Evolutionary conservation across 2,797 vertebrate species (phyloP), one percentile per base, ranked within the genome.

Genomic region (Spatula clypeata): DNA sequence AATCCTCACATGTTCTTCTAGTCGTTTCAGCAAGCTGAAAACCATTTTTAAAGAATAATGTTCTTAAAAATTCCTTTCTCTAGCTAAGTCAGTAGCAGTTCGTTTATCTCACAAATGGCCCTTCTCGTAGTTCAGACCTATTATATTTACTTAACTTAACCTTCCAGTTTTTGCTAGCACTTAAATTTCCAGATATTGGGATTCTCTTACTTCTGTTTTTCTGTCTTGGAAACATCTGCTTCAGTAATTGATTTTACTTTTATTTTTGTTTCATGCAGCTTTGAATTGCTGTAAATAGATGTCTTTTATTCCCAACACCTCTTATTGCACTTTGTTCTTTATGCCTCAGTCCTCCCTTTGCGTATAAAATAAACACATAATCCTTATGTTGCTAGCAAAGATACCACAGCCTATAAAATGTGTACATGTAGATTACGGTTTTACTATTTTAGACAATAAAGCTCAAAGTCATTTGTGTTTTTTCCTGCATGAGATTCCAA

Each of bases 201-300:
- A 7, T 89, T 90, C 13, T 88, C 51, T 92, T 81, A 7, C 11
- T 86, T 89, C 32, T 80, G 38, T 71, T 79, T 86, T 90, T 19
- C 42, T 62, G 4, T 75, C 38, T 88, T 29, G 26, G 67, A 91
- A 94, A 62, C 91, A 91, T 88, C 86, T 96, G 96, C 80, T 94
- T 88, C 73, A 88, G 79, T 83, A 92, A 82, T 73, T 81, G 24
- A 49, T 93, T 90, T 95, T 89, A 92, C 73, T 91, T 91, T 90
- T 75, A 83, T 95, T 95, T 95, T 94, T 90, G 9, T 88, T 95
- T 69, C 21, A 9, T 80, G 40, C 11, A 31, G 45, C 45, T 94
- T 91, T 40, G 58, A 92, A 76, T 79, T 91, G 70, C 71, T 80
- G 19, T 88, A 76, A 89, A 80, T 94, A 80, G 91, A 44, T 87